Evolutionary conservation across 2,113 vertebrate species (phyloP).

Genomic region (Spea multiplicata): DNA sequence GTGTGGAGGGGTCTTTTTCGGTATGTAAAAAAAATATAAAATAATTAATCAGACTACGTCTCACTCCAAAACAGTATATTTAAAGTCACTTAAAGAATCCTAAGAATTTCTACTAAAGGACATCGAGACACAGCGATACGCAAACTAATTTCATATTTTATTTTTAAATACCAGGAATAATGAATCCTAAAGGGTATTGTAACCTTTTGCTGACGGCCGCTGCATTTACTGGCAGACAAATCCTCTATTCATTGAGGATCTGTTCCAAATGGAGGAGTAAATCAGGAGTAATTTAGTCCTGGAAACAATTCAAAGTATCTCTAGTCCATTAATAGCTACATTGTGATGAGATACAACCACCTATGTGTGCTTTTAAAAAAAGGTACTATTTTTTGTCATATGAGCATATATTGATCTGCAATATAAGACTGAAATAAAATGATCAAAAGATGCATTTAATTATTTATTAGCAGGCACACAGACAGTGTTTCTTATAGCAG

Average conservation of each 20-base stretch:
- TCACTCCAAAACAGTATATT: not conserved
- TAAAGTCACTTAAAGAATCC: not conserved
- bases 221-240: constrained; percentile 39
- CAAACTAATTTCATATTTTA: constrained; percentile 33
- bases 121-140: not conserved
- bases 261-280: not conserved
- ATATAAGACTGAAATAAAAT: too few species aligned
- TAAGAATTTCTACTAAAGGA: not conserved
- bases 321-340: constrained; percentile 33
- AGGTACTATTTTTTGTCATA: constrained; percentile 17
- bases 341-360: constrained; percentile 7
- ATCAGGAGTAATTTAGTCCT: constrained; percentile 31
- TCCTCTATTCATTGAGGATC: constrained; percentile 33
- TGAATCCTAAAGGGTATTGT: not conserved
- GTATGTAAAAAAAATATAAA: too few species aligned
- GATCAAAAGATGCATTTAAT: too few species aligned
- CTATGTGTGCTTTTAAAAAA: not conserved
- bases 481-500: too few species aligned
- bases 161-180: not conserved
- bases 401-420: not conserved
- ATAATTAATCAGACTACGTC: too few species aligned
- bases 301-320: constrained; percentile 45
- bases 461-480: too few species aligned
- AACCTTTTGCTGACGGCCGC: constrained; percentile 4
- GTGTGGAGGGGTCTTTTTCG: too few species aligned